Percentiles rank a stretch among this genome's conserved stretches.
These are phyloP conservation scores for Lasioglossum calceatum DNA, from an alignment of 2,888 invertebrate species.

Conservation along the genomic window DNA sequence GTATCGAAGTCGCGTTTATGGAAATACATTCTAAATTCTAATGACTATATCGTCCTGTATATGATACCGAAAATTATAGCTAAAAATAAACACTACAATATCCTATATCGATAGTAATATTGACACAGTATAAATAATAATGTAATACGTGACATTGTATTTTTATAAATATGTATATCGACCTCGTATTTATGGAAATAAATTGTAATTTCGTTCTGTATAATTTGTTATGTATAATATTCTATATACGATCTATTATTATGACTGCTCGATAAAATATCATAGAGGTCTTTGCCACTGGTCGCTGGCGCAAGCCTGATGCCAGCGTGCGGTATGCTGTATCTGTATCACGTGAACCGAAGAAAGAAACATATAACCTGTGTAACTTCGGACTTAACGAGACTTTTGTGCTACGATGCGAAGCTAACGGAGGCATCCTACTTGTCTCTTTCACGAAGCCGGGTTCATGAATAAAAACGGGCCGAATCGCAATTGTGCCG, in stretches of 20 bases:
- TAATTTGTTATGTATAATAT: too few relatives aligned
- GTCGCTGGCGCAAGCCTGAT: conserved; percentile 18
- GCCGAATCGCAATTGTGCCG: conserved; percentile 51
- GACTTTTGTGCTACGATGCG: conserved; percentile 66
- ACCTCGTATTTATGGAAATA: too few relatives aligned
- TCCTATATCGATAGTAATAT: too few relatives aligned
- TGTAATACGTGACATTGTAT: too few relatives aligned
- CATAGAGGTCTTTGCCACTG: conserved; percentile 50
- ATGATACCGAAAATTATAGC: not conserved
- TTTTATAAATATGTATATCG: too few relatives aligned
- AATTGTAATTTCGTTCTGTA: too few relatives aligned
- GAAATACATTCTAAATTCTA: not conserved
- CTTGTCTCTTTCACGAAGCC: conserved; percentile 56
- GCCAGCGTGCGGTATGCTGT: conserved; percentile 12
- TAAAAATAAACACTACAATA: not conserved
- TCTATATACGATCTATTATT: not conserved
- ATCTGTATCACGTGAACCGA: conserved; percentile 52
- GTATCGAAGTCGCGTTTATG: not conserved
- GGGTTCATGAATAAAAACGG: conserved; percentile 58
- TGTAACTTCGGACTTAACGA: conserved; percentile 63
- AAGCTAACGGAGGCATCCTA: conserved; percentile 62
- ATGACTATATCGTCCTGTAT: not conserved
- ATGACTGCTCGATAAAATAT: conserved; percentile 30
- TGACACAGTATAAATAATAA: too few relatives aligned
- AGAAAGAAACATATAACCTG: conserved; percentile 60